Evolutionary conservation across 2,797 vertebrate genomes (phyloP).

Genomic region (Thaleichthys pacificus): DNA sequence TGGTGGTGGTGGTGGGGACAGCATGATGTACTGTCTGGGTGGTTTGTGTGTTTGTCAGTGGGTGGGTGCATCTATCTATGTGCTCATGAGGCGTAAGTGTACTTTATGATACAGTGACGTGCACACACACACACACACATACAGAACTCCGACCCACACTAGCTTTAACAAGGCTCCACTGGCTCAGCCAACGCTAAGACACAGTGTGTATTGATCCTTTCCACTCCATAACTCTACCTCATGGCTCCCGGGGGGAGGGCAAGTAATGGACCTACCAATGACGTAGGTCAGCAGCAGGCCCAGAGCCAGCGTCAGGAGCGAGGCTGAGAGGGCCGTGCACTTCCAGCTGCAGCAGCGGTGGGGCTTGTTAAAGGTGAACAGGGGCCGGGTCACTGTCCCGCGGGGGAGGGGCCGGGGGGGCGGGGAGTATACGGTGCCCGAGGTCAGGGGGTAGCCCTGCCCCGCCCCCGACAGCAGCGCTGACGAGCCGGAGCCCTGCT

Average conservation of each 20-base stretch:
- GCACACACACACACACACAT: too few relatives aligned
- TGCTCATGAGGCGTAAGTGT: not conserved
- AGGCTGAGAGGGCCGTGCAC: constrained; percentile 91
- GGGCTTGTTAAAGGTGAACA: constrained; percentile 96
- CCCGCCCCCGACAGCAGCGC: constrained; percentile 92
- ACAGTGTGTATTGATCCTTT: not conserved
- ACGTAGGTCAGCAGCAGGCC: constrained; percentile 91
- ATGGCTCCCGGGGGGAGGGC: not conserved
- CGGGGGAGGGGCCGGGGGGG: constrained; percentile 91
- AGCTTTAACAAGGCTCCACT: not conserved
- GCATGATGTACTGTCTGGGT: not conserved
- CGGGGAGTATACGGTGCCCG: constrained; percentile 93
- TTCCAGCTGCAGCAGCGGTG: constrained; percentile 97
- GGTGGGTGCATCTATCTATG: constrained; percentile 34
- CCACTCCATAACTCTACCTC: not conserved
- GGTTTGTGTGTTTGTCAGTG: constrained; percentile 14
- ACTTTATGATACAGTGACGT: not conserved
- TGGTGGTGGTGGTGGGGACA: not conserved
- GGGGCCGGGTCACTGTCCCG: constrained; percentile 90
- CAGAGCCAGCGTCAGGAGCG: constrained; percentile 88
- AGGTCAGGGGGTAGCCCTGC: constrained; percentile 94
- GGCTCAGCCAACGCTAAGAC: not conserved
- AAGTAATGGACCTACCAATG: constrained; percentile 82
- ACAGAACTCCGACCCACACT: not conserved
- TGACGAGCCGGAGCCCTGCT: constrained; percentile 92